These are phyloP conservation scores for Aleiodes alternator DNA, from an alignment of 2,888 invertebrate species.

Conservation along the genomic window DNA sequence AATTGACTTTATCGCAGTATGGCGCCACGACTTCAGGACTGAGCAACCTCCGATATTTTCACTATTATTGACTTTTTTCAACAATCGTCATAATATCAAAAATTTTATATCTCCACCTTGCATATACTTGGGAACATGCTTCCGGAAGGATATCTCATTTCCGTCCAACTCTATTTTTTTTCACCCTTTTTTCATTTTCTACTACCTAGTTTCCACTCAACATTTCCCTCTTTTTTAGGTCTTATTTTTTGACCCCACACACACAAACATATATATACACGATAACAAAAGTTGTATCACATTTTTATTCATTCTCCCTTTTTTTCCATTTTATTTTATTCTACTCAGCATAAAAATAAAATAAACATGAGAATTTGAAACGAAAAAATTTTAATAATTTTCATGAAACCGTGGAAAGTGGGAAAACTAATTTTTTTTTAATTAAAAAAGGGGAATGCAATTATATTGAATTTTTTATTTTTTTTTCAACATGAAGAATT, in stretches of 20 bases:
- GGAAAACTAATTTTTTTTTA: background rate
- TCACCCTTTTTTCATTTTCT: background rate
- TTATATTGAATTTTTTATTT: constrained; percentile 6
- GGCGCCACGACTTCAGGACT: no score
- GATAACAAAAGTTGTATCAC: background rate
- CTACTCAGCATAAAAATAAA: background rate
- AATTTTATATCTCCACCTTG: background rate
- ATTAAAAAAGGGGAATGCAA: background rate
- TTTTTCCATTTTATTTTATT: background rate
- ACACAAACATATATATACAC: no score
- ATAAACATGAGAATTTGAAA: background rate
- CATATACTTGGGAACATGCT: constrained; percentile 11
- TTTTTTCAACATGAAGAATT: background rate
- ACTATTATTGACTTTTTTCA: background rate
- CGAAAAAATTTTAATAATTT: no score
- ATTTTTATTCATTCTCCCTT: background rate
- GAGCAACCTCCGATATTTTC: no score
- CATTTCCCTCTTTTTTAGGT: background rate
- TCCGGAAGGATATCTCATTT: constrained; percentile 30
- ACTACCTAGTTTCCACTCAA: background rate
- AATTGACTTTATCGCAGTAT: no score
- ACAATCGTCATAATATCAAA: constrained; percentile 13
- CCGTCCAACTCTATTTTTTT: background rate
- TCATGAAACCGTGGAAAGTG: background rate
- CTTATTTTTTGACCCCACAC: no score